phyloP scores from a whole-genome alignment of 1,140 invertebrate genomes.

The Carposina sasakii region DNA sequence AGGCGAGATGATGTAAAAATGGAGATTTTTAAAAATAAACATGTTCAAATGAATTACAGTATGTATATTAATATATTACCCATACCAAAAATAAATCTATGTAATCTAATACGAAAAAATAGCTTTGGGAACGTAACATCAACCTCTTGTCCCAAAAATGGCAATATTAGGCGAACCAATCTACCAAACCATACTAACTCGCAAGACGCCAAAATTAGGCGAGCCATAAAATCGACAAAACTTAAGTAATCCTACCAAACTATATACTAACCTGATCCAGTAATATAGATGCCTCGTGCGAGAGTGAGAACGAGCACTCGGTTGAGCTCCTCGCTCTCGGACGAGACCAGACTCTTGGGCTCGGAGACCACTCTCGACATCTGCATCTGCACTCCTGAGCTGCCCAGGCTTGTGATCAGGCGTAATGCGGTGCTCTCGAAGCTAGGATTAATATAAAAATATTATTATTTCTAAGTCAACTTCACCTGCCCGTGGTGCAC shows the following conservation, averaged over 20 bases:
- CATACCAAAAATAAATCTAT: no score
- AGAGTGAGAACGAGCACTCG: constrained; percentile 92
- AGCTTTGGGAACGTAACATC: no score
- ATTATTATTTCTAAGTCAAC: not conserved
- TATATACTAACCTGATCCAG: constrained; percentile 76
- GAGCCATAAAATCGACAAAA: no score
- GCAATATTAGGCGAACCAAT: no score
- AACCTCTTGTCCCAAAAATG: no score
- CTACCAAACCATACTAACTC: no score
- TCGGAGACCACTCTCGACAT: constrained; percentile 90
- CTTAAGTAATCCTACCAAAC: not conserved
- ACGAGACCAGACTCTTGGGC: constrained; percentile 90
- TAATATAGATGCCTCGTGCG: constrained; percentile 95
- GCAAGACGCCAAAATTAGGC: no score
- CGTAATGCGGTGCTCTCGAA: constrained; percentile 95
- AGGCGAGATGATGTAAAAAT: no score
- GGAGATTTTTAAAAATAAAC: no score
- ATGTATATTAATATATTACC: no score
- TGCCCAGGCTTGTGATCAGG: constrained; percentile 92
- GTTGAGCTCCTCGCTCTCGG: constrained; percentile 96
- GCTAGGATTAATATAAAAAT: constrained; percentile 65
- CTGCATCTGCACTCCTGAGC: constrained; percentile 92
- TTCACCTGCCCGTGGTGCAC: not conserved
- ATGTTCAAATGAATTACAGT: no score
- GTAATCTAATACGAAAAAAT: no score